Evolutionary conservation across 1,140 invertebrate genomes (phyloP), one percentile per base, ranked within the genome.

Genomic region (Frieseomelitta varia): DNA sequence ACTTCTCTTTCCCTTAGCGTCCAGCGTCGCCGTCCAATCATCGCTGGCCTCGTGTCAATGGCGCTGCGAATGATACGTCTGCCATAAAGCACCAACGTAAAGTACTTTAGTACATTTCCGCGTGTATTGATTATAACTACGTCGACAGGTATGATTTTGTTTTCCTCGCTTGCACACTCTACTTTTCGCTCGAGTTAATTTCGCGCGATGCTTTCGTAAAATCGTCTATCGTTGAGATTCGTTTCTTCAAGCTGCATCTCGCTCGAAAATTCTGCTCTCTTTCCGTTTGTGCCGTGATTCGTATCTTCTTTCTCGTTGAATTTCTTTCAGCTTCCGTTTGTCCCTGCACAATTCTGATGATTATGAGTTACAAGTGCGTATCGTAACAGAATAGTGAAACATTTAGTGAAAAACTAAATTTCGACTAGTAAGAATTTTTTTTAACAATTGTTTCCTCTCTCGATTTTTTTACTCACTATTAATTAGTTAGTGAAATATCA

Each of bases 31-130:
- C 65, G 51, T 65, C 63, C 79, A 85, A 89, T 85, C 87, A 55
- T 47, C 39, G 79, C 83, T 85, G 79, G 63, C 79, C 80, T 84
- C 58, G 39, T 71, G 56, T 76, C 30, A 86, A 85, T 75, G 89
- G 89, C 93, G 91, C 91, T 93, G 92, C 85, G 89, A 93, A 93
- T 91, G 92, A 88, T 90, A 84, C 90, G 91, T 88, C 91, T 93
- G 90, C 88, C 88, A 87, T 88, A 90, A 91, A 90, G 83, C 86
- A 87, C 39, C 39, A 91, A 92, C 39, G 39, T 47, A 14, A 1
- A 4, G 12, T 17, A 17, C 27, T 84, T 90, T 78, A 67, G 34
- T 30, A 39, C n/a, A 61, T 34, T n/a, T 61, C 55, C n/a, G 11
- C 51, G 24, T 39, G 1, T 3, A 1, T n/a, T 4, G 19, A 24